Conservation (phyloP, 2,113 vertebrate genomes). For the Narcine bancroftii region DNA sequence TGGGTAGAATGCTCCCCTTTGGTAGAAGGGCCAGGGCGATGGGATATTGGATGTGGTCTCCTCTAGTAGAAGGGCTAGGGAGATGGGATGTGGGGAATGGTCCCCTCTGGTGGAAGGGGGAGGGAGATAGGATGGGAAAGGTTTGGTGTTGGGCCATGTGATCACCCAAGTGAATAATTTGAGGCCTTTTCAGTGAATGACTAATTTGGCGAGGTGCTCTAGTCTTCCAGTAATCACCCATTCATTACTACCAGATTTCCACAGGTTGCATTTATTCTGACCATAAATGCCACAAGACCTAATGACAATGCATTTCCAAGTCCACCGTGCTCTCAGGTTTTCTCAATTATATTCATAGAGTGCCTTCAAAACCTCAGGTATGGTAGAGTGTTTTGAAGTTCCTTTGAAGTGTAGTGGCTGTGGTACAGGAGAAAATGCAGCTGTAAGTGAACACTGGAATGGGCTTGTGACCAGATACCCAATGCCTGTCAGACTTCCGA, state of each 20-base stretch:
- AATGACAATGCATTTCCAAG: neutral
- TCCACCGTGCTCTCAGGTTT: neutral
- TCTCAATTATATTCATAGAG: neutral
- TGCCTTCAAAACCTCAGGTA: neutral
- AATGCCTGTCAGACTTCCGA: too few species aligned
- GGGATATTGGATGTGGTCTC: too few species aligned
- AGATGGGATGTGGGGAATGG: too few species aligned
- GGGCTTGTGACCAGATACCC: neutral
- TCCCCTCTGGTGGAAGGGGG: too few species aligned
- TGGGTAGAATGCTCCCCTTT: too few species aligned
- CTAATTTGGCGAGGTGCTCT: neutral
- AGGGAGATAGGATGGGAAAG: too few species aligned
- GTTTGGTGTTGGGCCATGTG: neutral
- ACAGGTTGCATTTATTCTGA: neutral
- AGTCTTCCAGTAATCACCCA: neutral
- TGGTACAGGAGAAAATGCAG: neutral
- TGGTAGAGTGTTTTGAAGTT: neutral
- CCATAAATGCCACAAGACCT: neutral
- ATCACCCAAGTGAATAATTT: neutral
- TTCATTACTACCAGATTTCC: neutral
- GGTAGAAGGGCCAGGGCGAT: too few species aligned
- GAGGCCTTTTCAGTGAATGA: neutral
- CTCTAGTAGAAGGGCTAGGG: too few species aligned
- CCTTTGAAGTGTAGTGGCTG: neutral
- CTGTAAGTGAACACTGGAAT: neutral